A percentile compares a stretch with the other conserved stretches of the same genome.
These are phyloP conservation scores for Cololabis saira DNA, from an alignment of 2,113 vertebrate species.

Conservation along the genomic window DNA sequence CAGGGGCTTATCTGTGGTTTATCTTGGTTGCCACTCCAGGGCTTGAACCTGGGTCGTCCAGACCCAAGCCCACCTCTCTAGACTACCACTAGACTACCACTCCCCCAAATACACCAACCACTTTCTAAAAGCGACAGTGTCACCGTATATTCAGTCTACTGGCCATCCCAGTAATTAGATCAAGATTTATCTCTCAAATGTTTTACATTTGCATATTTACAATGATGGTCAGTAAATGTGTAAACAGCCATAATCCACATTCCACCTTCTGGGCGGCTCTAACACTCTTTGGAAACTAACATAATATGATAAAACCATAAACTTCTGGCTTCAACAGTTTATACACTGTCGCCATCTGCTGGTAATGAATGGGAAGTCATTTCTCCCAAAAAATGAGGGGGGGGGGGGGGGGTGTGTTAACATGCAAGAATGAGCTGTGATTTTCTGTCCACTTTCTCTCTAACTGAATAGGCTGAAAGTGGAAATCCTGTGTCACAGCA, in stretches of 20 bases:
- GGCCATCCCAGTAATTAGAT: conserved; percentile 44
- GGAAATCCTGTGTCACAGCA: too few relatives aligned
- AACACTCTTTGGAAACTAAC: conserved; percentile 31
- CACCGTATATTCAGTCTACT: too few relatives aligned
- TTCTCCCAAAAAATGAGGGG: too few relatives aligned
- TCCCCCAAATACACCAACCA: too few relatives aligned
- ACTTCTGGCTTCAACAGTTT: background rate
- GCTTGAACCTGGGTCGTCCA: too few relatives aligned
- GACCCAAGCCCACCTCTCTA: too few relatives aligned
- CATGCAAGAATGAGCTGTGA: too few relatives aligned
- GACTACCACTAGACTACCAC: too few relatives aligned
- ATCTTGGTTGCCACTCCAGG: too few relatives aligned
- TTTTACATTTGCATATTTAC: conserved; percentile 37
- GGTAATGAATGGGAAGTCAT: conserved; percentile 1
- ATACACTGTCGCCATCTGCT: conserved; percentile 21
- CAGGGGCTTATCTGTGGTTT: too few relatives aligned
- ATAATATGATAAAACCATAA: conserved; percentile 42
- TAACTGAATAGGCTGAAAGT: too few relatives aligned
- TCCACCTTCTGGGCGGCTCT: conserved; percentile 49
- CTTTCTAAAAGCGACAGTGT: too few relatives aligned
- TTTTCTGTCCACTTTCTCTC: background rate
- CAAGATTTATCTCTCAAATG: conserved; percentile 54
- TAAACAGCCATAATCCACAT: conserved; percentile 27
- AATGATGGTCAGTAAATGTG: conserved; percentile 30
- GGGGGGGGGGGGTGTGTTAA: background rate